phyloP scores from a whole-genome alignment of 2,113 vertebrate species.

The Mionectes macconnelli region DNA sequence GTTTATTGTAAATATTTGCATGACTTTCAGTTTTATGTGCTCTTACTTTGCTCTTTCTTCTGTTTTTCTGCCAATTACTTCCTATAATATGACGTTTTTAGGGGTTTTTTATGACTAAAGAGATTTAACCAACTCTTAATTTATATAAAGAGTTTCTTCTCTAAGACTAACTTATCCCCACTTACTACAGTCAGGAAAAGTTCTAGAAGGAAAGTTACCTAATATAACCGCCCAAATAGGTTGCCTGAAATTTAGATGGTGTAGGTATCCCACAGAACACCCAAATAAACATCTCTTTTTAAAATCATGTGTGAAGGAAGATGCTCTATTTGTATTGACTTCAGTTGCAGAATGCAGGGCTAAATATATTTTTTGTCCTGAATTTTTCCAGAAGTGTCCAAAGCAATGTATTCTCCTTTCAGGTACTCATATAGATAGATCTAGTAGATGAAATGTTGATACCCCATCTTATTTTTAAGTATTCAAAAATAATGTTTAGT shows the following conservation, averaged over 20 bases:
- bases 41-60: background rate
- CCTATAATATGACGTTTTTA: background rate
- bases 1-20: background rate
- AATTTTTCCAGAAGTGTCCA: background rate
- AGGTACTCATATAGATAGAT: background rate
- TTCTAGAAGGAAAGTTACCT: background rate
- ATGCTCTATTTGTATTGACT: background rate
- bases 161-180: background rate
- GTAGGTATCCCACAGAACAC: background rate
- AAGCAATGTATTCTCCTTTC: background rate
- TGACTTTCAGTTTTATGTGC: background rate
- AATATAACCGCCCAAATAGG: background rate
- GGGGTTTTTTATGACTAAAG: background rate
- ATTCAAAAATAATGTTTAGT: background rate
- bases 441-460: background rate
- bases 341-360: background rate
- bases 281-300: background rate
- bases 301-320: background rate
- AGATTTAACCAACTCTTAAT: background rate
- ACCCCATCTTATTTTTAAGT: background rate
- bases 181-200: background rate
- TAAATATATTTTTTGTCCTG: background rate
- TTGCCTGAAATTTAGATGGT: background rate
- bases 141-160: background rate
- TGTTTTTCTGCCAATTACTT: background rate